Conservation (phyloP, 1,140 invertebrate species). For the Zelostemma sp. region DNA sequence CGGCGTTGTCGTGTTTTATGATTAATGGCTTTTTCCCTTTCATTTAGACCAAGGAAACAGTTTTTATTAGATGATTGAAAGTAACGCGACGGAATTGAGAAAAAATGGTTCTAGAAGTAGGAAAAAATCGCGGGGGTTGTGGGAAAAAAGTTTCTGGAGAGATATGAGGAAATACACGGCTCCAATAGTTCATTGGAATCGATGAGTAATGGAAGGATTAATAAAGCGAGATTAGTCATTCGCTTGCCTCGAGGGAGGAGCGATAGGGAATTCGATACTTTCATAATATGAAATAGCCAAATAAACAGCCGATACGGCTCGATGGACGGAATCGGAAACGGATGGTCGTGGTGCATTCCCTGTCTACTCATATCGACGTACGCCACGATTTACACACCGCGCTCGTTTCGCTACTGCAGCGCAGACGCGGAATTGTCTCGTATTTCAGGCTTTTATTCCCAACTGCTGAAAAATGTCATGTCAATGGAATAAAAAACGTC, state of each 20-base stretch:
- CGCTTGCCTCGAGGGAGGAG: not conserved
- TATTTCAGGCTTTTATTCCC: not conserved
- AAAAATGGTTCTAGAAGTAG: too few species aligned
- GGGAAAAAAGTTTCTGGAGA: too few species aligned
- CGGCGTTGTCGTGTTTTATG: not conserved
- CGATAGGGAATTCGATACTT: conserved; percentile 26
- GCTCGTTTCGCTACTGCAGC: conserved; percentile 30
- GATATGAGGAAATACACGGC: too few species aligned
- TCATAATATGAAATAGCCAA: conserved; percentile 45
- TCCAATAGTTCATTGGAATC: not conserved
- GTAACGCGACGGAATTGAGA: too few species aligned
- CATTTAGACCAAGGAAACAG: not conserved
- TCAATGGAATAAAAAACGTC: too few species aligned
- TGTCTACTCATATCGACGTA: conserved; percentile 38
- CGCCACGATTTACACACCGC: conserved; percentile 38
- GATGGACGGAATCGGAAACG: conserved; percentile 46
- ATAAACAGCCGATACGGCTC: conserved; percentile 46
- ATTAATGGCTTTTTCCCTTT: not conserved
- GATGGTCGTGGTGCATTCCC: conserved; percentile 32
- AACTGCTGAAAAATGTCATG: not conserved
- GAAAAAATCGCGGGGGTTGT: too few species aligned
- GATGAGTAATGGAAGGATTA: conserved; percentile 9
- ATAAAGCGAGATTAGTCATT: conserved; percentile 17
- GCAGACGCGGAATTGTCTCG: conserved; percentile 7
- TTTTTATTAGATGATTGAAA: not conserved